phyloP scores from a whole-genome alignment of 2,888 invertebrate genomes.

The Geophilus truncorum region DNA sequence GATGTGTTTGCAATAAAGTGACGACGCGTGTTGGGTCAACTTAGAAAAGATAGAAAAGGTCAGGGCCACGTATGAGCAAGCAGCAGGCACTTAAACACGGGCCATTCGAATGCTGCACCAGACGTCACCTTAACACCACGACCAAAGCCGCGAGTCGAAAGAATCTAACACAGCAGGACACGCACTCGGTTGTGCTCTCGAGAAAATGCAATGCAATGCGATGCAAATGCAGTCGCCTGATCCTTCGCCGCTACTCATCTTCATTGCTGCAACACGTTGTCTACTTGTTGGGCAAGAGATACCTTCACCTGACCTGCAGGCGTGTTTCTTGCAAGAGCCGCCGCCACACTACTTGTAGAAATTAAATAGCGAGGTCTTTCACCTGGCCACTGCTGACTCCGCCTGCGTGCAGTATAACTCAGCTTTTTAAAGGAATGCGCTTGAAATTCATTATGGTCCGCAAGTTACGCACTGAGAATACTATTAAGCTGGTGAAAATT shows the following conservation, averaged over 20 bases:
- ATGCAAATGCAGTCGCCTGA: neutral
- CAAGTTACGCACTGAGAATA: too few relatives aligned
- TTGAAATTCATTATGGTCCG: too few relatives aligned
- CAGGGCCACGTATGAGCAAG: neutral
- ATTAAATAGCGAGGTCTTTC: neutral
- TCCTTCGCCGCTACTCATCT: neutral
- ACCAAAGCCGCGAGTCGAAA: neutral
- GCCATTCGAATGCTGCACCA: neutral
- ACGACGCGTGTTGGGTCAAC: neutral
- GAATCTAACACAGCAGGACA: too few relatives aligned
- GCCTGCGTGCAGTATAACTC: too few relatives aligned
- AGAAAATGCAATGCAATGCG: neutral
- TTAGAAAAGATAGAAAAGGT: neutral
- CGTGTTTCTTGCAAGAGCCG: too few relatives aligned
- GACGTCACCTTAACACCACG: neutral
- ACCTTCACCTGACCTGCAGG: neutral
- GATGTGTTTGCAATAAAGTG: neutral
- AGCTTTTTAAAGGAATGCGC: too few relatives aligned
- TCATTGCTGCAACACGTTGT: neutral
- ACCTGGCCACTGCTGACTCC: neutral
- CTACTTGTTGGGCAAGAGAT: neutral
- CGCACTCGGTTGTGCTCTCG: too few relatives aligned
- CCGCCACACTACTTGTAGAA: too few relatives aligned
- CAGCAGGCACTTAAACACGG: neutral
- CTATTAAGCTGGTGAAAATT: too few relatives aligned